A percentile compares a stretch with the other conserved stretches of the same genome.
Conservation (phyloP, 2,113 vertebrate genomes). For the Nerophis lumbriciformis region DNA sequence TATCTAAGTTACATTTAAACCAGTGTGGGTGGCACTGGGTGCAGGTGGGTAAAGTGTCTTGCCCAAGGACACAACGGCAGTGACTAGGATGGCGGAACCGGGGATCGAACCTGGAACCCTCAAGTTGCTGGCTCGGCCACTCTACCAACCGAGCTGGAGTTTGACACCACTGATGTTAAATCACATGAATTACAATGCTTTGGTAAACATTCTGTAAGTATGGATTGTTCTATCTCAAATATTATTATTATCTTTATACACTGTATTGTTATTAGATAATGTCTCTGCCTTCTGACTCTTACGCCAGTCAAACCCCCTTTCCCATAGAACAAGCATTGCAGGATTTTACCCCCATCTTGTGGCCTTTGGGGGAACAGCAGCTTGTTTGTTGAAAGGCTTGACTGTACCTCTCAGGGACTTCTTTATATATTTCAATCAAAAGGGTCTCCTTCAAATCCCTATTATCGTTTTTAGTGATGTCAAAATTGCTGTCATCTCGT, state of each 20-base stretch:
- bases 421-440: conserved; percentile 21
- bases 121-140: too few relatives aligned
- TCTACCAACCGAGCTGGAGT: too few relatives aligned
- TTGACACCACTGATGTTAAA: too few relatives aligned
- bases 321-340: conserved; percentile 22
- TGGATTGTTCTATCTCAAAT: conserved; percentile 33
- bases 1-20: too few relatives aligned
- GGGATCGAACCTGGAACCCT: too few relatives aligned
- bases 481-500: conserved; percentile 6
- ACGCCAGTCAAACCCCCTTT: conserved; percentile 39
- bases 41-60: too few relatives aligned
- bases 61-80: too few relatives aligned
- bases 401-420: conserved; percentile 6
- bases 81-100: too few relatives aligned
- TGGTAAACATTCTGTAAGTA: neutral
- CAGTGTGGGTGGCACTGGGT: too few relatives aligned
- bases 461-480: neutral
- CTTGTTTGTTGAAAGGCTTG: conserved; percentile 10
- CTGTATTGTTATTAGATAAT: conserved; percentile 38
- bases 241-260: conserved; percentile 47
- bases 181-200: too few relatives aligned
- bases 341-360: conserved; percentile 72
- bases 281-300: neutral
- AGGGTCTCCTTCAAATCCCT: neutral
- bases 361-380: conserved; percentile 21